Conservation (phyloP, 2,113 vertebrate genomes). For the Malurus alboscapulatus region DNA sequence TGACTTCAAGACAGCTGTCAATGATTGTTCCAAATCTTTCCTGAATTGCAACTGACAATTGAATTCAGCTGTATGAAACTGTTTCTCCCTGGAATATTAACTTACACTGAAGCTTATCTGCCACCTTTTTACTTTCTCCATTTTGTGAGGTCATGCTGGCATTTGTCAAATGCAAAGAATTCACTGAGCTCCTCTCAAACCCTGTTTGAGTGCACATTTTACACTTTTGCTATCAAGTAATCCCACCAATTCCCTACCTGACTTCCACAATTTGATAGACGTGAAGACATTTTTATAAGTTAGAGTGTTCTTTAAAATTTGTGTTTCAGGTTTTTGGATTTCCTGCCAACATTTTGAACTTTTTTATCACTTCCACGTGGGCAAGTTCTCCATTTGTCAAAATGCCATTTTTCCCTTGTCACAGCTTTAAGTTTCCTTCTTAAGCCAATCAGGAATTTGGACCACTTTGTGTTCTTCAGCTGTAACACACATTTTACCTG, state of each 20-base stretch:
- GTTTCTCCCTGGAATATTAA: not conserved
- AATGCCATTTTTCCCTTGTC: not conserved
- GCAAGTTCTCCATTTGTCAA: not conserved
- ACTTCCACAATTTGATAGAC: not conserved
- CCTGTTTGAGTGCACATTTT: not conserved
- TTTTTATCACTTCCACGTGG: not conserved
- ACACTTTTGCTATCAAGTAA: not conserved
- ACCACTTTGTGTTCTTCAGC: not conserved
- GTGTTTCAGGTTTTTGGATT: not conserved
- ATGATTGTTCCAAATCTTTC: not conserved
- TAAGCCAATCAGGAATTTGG: not conserved
- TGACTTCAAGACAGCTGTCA: not conserved
- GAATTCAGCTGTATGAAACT: not conserved
- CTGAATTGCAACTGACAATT: not conserved
- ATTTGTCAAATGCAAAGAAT: not conserved
- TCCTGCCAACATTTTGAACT: not conserved
- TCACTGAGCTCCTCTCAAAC: not conserved
- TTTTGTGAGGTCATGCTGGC: not conserved
- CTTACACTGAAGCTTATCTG: not conserved
- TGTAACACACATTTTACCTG: not conserved
- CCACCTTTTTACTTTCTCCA: not conserved
- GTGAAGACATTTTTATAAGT: not conserved
- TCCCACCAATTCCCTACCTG: not conserved
- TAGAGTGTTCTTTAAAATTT: not conserved
- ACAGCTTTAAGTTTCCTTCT: not conserved